Percentiles rank a stretch among this genome's conserved stretches.
Evolutionary conservation across 2,888 invertebrate species (phyloP).

Genomic region (Campoplex capitator): DNA sequence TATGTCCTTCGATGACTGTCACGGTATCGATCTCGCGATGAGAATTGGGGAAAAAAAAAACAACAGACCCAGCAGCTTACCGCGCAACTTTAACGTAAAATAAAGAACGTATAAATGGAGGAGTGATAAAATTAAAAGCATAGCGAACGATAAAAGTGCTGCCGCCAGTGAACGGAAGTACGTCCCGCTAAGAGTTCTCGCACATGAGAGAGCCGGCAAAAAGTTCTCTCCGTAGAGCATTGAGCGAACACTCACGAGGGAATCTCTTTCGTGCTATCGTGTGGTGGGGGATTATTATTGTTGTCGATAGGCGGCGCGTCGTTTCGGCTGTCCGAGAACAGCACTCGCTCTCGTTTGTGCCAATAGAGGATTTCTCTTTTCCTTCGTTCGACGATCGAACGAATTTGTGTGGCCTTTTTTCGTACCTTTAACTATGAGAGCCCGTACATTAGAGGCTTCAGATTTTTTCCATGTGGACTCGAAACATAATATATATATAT

Average conservation of each 20-base stretch:
- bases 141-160: constrained; percentile 11
- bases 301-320: constrained; percentile 53
- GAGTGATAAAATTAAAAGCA: neutral
- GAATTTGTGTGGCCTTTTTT: neutral
- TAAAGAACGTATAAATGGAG: neutral
- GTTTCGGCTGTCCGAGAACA: constrained; percentile 6
- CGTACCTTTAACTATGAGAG: neutral
- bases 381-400: neutral
- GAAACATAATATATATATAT: neutral
- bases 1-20: neutral
- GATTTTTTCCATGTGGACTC: neutral
- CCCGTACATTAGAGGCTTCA: neutral
- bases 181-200: constrained; percentile 4
- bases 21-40: neutral
- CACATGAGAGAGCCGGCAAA: constrained; percentile 12
- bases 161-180: constrained; percentile 36
- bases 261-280: constrained; percentile 25
- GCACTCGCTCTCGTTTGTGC: constrained; percentile 1
- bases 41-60: neutral
- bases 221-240: constrained; percentile 25
- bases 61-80: neutral
- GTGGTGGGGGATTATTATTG: constrained; percentile 57
- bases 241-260: neutral
- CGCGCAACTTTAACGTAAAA: neutral
- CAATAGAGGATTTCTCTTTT: constrained; percentile 28